phyloP scores from a whole-genome alignment of 2,888 invertebrate species.

The Ashinkailepas kermadecensis region DNA sequence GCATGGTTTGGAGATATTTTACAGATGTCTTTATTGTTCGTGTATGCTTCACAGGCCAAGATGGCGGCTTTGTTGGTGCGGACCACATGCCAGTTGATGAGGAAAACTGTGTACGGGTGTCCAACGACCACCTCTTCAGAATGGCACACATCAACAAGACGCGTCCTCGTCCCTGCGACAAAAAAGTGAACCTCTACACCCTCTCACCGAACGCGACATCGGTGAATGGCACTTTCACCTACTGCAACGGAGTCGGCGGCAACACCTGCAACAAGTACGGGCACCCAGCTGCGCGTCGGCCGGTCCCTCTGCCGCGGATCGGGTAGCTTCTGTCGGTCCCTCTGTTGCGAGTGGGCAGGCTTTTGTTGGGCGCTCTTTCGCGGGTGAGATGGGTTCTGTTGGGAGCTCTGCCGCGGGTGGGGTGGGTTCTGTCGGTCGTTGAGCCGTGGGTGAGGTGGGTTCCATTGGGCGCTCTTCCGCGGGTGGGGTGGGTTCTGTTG shows the following conservation, averaged over 20 bases:
- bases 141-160: constrained; percentile 52
- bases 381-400: no score
- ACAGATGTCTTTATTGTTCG: no score
- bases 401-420: no score
- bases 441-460: no score
- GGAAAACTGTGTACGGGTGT: background rate
- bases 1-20: no score
- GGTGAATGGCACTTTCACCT: constrained; percentile 77
- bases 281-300: background rate
- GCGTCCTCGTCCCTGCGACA: constrained; percentile 74
- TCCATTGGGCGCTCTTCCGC: no score
- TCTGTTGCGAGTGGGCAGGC: no score
- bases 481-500: no score
- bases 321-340: no score
- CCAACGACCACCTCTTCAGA: constrained; percentile 33
- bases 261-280: constrained; percentile 54
- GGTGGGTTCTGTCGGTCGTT: no score
- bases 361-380: no score
- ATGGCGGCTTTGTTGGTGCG: background rate
- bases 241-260: constrained; percentile 78
- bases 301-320: no score
- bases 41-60: background rate
- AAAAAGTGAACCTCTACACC: constrained; percentile 60
- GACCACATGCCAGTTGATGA: background rate
- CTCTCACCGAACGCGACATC: constrained; percentile 48